Evolutionary conservation across 2,113 vertebrate genomes (phyloP), one percentile per base, ranked within the genome.

Genomic region (Heterochromis multidens): DNA sequence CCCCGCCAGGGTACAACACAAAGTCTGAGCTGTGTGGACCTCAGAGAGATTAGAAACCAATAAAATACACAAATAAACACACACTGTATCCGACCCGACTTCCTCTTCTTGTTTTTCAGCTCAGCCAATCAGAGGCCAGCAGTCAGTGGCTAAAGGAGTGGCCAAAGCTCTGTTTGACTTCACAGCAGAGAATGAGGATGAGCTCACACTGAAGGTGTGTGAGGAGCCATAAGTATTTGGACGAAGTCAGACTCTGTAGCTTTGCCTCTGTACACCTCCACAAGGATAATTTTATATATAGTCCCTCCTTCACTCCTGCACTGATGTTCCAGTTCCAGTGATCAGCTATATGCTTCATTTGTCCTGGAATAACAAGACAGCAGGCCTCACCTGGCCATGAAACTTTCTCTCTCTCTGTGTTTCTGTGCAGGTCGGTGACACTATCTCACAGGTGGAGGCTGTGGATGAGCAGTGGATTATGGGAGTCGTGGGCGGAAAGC

Each of bases 141-240:
- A 85, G 79, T 5, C 88, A 21, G 85, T 54, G 13, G 96, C 83
- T 27, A 95, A 90, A 79, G 95, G 80, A 81, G 96, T 93, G 90
- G 98, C 97, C 87, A 97, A 94, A 93, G 97, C 96, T 70, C 87
- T 98, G 59, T 98, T 97, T 93, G 96, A 98, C 88, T 99, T 99
- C 94, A 94, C 92, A 3, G 96, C 97, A 4, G 97, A 98, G 94
- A 96, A 96, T 43, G 96, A 97, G 81, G 97, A 98, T 80, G 98
- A 99, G 89, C 97, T 99, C 81, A 96, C 96, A 3, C 95, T 99
- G 62, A 98, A 97, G 97, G 98, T 98, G 91, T 13, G 81, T 96
- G 88, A 59, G 9, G n/a, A 31, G 3, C 29, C 35, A 65, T 65
- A 65, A 65, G 33, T 63, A 63, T 37, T 37, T 19, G 9, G 60